Evolutionary conservation across 2,113 vertebrate species (phyloP), one percentile per base, ranked within the genome.

Genomic region (Dissostichus mawsoni): DNA sequence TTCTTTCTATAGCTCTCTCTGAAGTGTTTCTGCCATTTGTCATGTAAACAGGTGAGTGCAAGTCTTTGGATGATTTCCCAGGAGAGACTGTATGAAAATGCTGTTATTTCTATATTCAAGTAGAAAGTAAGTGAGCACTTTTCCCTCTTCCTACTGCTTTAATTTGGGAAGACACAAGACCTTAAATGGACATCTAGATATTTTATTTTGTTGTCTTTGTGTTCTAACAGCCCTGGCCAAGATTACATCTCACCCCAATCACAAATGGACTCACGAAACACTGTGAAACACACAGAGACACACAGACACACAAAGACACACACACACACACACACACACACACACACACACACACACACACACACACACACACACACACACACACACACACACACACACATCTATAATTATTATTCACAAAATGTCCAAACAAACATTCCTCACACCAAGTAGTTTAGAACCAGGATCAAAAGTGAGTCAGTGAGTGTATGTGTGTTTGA

Each of bases 361-460:
- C 53, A 84, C 73, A 66, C 66, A 70, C 72, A 81, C 67, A 57
- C 53, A 74, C 53, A 52, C 41, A 75, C 64, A 11, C 52, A 45
- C 53, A 68, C 50, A n/a, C 50, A 29, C 36, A 11, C 20, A 14
- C 12, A 20, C 41, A 33, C 66, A 65, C 52, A 76, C 50, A 67
- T 11, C 76, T 71, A 83, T 82, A 44, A 57, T 47, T 71, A 82
- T 86, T 87, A 87, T 75, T 87, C 80, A 90, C 47, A 53, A 47
- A 76, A 83, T 87, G 71, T 87, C 82, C 71, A 90, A 89, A 89
- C 84, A 90, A 88, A 86, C 85, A 85, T 90, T 67, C 52, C 64
- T 93, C 86, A 82, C 68, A 62, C 45, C 14, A 69, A 72, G 48
- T 25, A 72, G 77, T 67, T 83, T 77, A 66, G 81, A 79, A 74